These are phyloP conservation scores for Seriola rivoliana DNA, from an alignment of 2,113 vertebrate genomes.

Conservation along the genomic window DNA sequence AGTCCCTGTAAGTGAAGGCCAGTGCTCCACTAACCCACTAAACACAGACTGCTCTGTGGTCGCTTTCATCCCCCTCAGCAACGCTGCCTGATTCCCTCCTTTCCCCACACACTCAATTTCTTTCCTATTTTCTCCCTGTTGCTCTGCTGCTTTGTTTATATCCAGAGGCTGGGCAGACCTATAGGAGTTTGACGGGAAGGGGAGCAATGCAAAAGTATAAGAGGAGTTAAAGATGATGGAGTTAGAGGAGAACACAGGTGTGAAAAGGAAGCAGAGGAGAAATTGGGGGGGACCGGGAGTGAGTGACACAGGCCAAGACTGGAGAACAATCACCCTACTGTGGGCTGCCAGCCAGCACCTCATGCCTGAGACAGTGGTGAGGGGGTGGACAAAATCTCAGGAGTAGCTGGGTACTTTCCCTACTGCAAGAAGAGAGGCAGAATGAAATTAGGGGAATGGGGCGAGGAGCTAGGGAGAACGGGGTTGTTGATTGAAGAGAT, in stretches of 20 bases:
- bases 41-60: conserved; percentile 78
- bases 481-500: conserved; percentile 45
- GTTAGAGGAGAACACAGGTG: conserved; percentile 22
- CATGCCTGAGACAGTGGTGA: neutral
- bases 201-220: neutral
- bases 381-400: neutral
- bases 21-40: conserved; percentile 78
- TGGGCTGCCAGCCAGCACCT: conserved; percentile 45
- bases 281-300: neutral
- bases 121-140: conserved; percentile 8
- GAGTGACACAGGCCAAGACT: conserved; percentile 17
- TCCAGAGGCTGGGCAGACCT: conserved; percentile 15
- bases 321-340: conserved; percentile 51
- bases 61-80: conserved; percentile 68
- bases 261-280: conserved; percentile 22
- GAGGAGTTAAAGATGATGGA: conserved; percentile 1
- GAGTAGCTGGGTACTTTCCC: conserved; percentile 46
- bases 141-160: conserved; percentile 57
- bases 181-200: neutral
- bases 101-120: conserved; percentile 35
- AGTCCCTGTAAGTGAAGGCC: conserved; percentile 59
- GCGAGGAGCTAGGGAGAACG: neutral
- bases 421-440: conserved; percentile 17
- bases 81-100: conserved; percentile 40
- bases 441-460: conserved; percentile 33